phyloP scores from a whole-genome alignment of 2,113 vertebrate genomes.

The Muntiacus reevesi region DNA sequence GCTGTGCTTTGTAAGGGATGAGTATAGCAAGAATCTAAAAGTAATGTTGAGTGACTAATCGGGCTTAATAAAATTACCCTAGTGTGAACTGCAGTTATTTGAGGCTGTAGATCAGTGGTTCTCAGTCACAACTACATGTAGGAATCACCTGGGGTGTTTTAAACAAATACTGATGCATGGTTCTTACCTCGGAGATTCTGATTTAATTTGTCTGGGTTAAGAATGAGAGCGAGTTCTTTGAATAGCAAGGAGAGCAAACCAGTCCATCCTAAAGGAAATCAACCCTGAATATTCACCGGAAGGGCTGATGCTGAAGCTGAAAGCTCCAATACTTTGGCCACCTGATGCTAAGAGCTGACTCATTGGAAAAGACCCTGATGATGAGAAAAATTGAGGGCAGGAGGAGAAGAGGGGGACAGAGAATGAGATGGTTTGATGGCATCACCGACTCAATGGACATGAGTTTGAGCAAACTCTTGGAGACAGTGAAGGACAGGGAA shows the following conservation, averaged over 20 bases:
- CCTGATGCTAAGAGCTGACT: background rate
- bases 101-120: background rate
- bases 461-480: background rate
- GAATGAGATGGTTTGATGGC: background rate
- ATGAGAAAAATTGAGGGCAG: background rate
- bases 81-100: background rate
- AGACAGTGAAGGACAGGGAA: background rate
- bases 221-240: background rate
- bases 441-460: background rate
- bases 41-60: conserved; percentile 22
- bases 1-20: background rate
- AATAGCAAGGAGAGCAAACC: background rate
- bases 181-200: background rate
- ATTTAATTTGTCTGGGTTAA: conserved; percentile 15
- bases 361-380: background rate
- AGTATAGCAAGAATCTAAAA: background rate
- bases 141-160: background rate
- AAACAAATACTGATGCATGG: background rate
- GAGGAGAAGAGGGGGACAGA: background rate
- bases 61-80: conserved; percentile 17
- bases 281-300: background rate
- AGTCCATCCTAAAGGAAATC: background rate
- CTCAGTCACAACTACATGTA: background rate
- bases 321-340: background rate
- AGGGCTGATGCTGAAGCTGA: background rate